Evolutionary conservation across 2,113 vertebrate species (phyloP), one percentile per base, ranked within the genome.

Genomic region (Dipodomys ordii): DNA sequence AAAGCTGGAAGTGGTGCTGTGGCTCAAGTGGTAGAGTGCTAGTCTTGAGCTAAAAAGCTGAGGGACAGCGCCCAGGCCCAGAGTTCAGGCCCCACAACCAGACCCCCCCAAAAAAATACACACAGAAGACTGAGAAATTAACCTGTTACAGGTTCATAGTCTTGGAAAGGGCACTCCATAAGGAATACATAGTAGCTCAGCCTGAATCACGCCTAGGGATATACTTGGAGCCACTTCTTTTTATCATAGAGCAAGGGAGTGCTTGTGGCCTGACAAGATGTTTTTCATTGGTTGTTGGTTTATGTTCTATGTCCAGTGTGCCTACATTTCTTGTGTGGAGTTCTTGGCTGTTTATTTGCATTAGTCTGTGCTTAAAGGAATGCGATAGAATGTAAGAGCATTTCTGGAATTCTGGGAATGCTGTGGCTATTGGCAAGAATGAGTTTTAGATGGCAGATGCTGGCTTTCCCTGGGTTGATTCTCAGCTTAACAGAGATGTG

Each of bases 391-490:
- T 72, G 13, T 64, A 27, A 46, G 44, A 85, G 22, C 65, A 30
- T 94, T 94, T 93, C 92, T 95, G 78, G 69, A 87, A 92, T 96
- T 94, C 91, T 84, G 30, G 49, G 68, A 87, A 85, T 32, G 67
- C 25, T 92, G 83, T 84, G 83, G 87, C 30, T 87, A 12, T 91
- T 82, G 73, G 57, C 39, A 72, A 74, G 60, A 90, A 60, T 25
- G 19, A 15, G 78, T 82, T 90, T 89, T 30, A 44, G 32, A 23
- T 92, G 39, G 46, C 57, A 89, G 83, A 74, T 88, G 7, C 73
- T 72, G 64, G 77, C 60, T 92, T 91, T 74, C 46, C 3, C 46
- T 20, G 32, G 64, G 69, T 88, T 84, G 81, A 83, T 91, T 82
- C 68, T 87, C 46, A 23, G 19, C n/a, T n/a, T n/a, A 57, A 53